Evolutionary conservation across 2,797 vertebrate genomes (phyloP).

Genomic region (Hippoglossus hippoglossus): DNA sequence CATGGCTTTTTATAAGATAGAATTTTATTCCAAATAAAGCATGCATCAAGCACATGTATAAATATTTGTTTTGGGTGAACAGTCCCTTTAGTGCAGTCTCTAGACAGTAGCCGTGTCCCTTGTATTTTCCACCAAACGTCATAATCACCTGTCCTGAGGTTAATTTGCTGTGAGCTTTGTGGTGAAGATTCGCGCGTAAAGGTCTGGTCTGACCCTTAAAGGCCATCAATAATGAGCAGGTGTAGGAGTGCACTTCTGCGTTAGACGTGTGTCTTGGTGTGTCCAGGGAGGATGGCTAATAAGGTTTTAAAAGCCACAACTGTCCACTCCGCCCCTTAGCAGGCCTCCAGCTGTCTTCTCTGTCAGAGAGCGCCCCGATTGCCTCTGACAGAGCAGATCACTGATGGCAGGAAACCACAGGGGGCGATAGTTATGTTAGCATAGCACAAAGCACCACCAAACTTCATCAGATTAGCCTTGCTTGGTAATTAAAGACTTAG

Average conservation of each 20-base stretch:
- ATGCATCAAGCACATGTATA: slow-evolving; percentile 6
- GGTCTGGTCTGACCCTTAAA: slow-evolving; percentile 76
- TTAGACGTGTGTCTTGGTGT: slow-evolving; percentile 76
- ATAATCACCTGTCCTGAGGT: slow-evolving; percentile 75
- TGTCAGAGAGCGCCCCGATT: slow-evolving; percentile 83
- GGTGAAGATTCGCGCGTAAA: slow-evolving; percentile 62
- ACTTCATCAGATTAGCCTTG: slow-evolving; percentile 67
- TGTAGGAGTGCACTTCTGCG: slow-evolving; percentile 83
- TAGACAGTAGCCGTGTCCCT: slow-evolving; percentile 38
- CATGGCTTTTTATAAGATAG: background rate
- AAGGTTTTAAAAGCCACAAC: slow-evolving; percentile 90
- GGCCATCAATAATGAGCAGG: slow-evolving; percentile 88
- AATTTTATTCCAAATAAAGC: slow-evolving; percentile 3
- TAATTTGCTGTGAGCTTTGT: slow-evolving; percentile 81
- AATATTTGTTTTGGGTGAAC: slow-evolving; percentile 40
- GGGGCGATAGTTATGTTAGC: slow-evolving; percentile 74
- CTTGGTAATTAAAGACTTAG: slow-evolving; percentile 70
- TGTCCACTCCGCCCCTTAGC: slow-evolving; percentile 85
- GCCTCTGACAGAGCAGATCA: slow-evolving; percentile 84
- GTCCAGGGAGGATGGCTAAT: slow-evolving; percentile 86
- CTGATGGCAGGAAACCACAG: slow-evolving; percentile 72
- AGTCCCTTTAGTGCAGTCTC: slow-evolving; percentile 20
- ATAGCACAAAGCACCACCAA: slow-evolving; percentile 63
- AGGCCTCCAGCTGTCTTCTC: slow-evolving; percentile 83
- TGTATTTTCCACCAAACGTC: slow-evolving; percentile 41